Evolutionary conservation across 2,797 vertebrate genomes (phyloP).

Genomic region (Enteromius anoplus): DNA sequence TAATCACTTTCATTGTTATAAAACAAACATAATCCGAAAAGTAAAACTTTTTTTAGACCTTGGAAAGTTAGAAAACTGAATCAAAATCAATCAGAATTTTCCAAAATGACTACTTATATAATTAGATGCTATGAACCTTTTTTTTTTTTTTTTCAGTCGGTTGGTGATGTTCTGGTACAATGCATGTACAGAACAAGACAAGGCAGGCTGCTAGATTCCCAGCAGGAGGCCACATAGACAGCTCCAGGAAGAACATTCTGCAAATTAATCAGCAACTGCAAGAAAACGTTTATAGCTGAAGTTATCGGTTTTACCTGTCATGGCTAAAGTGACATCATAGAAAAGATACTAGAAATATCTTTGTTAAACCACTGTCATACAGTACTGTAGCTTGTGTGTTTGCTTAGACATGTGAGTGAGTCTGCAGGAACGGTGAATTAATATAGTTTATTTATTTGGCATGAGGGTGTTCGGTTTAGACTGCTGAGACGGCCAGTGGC

Average conservation of each 20-base stretch:
- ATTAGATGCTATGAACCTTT: background rate
- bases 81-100: background rate
- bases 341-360: background rate
- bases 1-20: constrained; percentile 7
- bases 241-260: background rate
- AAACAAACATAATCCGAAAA: constrained; percentile 6
- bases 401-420: constrained; percentile 54
- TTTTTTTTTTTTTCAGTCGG: background rate
- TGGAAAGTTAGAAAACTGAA: background rate
- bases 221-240: constrained; percentile 30
- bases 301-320: background rate
- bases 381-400: constrained; percentile 12
- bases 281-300: constrained; percentile 3
- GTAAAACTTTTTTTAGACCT: background rate
- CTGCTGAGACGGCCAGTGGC: constrained; percentile 69
- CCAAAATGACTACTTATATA: background rate
- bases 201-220: constrained; percentile 16
- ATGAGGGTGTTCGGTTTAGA: constrained; percentile 47
- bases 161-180: background rate
- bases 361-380: background rate
- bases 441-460: constrained; percentile 70
- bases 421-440: constrained; percentile 72
- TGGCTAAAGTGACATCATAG: background rate
- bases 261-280: constrained; percentile 18
- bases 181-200: background rate